phyloP scores from a whole-genome alignment of 2,113 vertebrate species.

The Zosterops borbonicus region DNA sequence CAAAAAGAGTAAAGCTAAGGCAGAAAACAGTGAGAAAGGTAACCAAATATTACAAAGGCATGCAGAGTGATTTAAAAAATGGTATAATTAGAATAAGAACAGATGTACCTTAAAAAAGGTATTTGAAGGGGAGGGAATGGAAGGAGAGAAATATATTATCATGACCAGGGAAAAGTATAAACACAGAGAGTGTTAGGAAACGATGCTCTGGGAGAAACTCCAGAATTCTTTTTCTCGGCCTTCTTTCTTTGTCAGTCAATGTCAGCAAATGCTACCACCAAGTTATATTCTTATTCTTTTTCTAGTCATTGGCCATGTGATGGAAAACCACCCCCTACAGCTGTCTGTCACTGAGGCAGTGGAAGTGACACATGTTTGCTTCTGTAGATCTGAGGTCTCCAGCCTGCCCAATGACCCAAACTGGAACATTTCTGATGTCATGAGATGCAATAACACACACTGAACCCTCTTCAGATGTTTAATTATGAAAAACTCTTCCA shows the following conservation, averaged over 20 bases:
- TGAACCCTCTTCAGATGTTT: not conserved
- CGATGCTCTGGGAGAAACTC: rapidly evolving
- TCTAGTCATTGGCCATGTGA: not conserved
- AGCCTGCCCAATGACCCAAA: not conserved
- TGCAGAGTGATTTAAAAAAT: not conserved
- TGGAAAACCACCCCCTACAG: not conserved
- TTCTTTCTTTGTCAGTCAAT: not conserved
- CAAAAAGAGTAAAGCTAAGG: not conserved
- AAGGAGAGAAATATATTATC: not conserved
- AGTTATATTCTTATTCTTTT: not conserved
- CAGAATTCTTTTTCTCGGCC: not conserved
- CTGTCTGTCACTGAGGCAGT: not conserved
- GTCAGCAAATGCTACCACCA: not conserved
- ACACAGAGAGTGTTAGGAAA: not conserved
- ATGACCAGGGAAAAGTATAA: not conserved
- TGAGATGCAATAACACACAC: not conserved
- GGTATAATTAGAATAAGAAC: not conserved
- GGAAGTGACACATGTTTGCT: not conserved
- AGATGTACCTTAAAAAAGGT: not conserved
- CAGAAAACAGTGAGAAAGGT: not conserved
- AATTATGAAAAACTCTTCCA: not conserved
- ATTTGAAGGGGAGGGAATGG: not conserved
- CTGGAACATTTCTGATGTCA: not conserved
- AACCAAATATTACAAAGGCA: not conserved
- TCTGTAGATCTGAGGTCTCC: not conserved